Evolutionary conservation across 2,888 invertebrate genomes (phyloP), one percentile per base, ranked within the genome.

Genomic region (Idaea dimidiata): DNA sequence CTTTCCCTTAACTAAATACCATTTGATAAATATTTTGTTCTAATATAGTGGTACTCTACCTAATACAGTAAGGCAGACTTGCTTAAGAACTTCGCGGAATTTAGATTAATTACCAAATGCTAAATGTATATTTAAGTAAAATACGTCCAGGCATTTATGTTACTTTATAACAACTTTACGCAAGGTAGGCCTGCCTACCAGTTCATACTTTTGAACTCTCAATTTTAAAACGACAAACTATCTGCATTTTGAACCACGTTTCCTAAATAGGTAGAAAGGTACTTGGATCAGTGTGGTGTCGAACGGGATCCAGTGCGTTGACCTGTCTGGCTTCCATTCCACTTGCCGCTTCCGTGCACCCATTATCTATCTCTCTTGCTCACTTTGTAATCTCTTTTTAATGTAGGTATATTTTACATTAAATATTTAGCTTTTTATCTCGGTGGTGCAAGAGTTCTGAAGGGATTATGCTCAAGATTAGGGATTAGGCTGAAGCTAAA

Each of bases 251-350:
- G n/a, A 43, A 43, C 10, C 43, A 43, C 43, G 43, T 43, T 43
- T 43, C 43, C 43, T 43, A 43, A 43, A 43, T 43, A 43, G 43
- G 43, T 14, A 43, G 6, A 10, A 43, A 43, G 43, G 43, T 43
- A 43, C 43, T 43, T 43, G 14, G 43, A 43, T 43, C 43, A 43
- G 43, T 62, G 66, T 64, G 62, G 63, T 55, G 59, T 67, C 62
- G 71, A 73, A 75, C 74, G 78, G 78, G 76, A 78, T 74, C 61
- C 53, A 63, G 81, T 71, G 75, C 77, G 71, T 82, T 85, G 88
- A 84, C 83, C 69, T 73, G 78, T 77, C 80, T 80, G 79, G 43
- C 43, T 43, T 43, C 43, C 43, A 43, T 84, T 83, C 78, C 85
- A 82, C 82, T 68, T 72, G 73, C 60, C 69, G 82, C 77, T 80